Conservation (phyloP, 1,140 invertebrate genomes). For the Orchesella cincta region DNA sequence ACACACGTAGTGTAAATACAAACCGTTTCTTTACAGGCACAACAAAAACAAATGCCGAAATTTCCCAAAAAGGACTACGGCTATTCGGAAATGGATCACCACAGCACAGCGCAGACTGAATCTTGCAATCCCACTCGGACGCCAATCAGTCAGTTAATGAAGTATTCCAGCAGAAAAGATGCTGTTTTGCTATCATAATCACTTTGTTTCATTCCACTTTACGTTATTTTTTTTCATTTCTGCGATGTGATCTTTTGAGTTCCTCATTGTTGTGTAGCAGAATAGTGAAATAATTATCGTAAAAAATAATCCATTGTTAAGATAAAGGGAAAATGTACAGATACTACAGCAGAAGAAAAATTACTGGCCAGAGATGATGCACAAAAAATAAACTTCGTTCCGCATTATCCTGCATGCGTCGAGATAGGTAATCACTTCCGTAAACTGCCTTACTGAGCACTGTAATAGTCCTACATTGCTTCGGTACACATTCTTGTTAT, state of each 20-base stretch:
- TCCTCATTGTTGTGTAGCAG: not conserved
- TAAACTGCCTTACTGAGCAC: not conserved
- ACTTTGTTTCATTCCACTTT: not conserved
- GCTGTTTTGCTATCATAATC: not conserved
- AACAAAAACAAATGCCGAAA: not conserved
- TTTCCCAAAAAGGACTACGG: not conserved
- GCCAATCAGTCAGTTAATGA: slow-evolving; percentile 18
- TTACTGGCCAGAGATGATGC: not conserved
- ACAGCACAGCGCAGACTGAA: slow-evolving; percentile 4
- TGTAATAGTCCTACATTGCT: not conserved
- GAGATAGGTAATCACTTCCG: slow-evolving; percentile 2
- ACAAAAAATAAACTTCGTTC: not conserved
- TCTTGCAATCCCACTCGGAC: not conserved
- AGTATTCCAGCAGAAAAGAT: not conserved
- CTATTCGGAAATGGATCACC: not conserved
- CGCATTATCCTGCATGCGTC: not conserved
- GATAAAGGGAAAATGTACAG: not conserved
- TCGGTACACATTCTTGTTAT: not conserved
- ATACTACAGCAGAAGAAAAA: not conserved
- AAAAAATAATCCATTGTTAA: not conserved
- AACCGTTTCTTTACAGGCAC: not conserved
- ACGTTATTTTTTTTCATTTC: not conserved
- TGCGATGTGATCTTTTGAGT: not conserved
- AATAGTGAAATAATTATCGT: not conserved
- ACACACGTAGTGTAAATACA: not conserved